These are phyloP conservation scores for Cavia porcellus DNA, from an alignment of 2,113 vertebrate species.

Conservation along the genomic window DNA sequence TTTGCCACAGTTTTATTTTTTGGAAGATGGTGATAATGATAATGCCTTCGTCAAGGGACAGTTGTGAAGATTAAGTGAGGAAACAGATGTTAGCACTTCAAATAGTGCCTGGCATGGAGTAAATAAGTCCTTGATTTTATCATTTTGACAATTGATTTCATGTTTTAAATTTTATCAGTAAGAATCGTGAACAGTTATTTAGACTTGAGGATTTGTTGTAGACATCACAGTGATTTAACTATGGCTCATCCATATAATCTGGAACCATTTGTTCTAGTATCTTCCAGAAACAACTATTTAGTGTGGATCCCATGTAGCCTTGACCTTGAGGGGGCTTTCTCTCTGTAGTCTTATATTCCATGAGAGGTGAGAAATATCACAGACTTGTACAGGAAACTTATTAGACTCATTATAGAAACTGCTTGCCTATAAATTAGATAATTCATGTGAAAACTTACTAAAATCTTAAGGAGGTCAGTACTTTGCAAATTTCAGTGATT, in stretches of 20 bases:
- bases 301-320: neutral
- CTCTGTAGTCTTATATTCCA: neutral
- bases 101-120: neutral
- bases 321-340: neutral
- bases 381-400: neutral
- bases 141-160: constrained; percentile 45
- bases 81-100: neutral
- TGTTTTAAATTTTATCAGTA: constrained; percentile 58
- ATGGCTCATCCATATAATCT: neutral
- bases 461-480: constrained; percentile 57
- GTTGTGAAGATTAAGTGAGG: constrained; percentile 21
- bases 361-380: neutral
- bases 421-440: constrained; percentile 45
- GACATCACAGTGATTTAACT: neutral
- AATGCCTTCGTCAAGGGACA: neutral
- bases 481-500: constrained; percentile 18
- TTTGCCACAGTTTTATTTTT: constrained; percentile 48
- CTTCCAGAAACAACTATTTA: neutral
- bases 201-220: constrained; percentile 22
- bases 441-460: constrained; percentile 50
- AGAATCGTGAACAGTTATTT: constrained; percentile 54
- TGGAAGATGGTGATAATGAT: neutral
- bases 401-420: neutral
- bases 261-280: constrained; percentile 22
- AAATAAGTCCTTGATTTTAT: constrained; percentile 1